Percentiles rank a stretch among this genome's conserved stretches.
Evolutionary conservation across 2,113 vertebrate genomes (phyloP).

Genomic region (Tychaedon coryphoeus): DNA sequence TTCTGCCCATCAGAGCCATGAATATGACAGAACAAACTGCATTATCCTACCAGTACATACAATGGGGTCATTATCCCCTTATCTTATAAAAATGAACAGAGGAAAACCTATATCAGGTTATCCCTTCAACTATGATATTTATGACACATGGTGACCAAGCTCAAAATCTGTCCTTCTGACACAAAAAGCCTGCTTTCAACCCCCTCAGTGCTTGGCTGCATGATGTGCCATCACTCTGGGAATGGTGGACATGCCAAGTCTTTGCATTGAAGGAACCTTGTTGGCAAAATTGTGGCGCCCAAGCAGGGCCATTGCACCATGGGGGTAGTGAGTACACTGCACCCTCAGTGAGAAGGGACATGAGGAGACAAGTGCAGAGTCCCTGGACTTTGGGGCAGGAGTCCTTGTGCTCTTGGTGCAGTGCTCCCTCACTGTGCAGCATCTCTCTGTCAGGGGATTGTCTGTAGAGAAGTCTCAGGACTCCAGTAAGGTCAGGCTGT

Average conservation of each 20-base stretch:
- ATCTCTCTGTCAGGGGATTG: not conserved
- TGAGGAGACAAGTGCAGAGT: not conserved
- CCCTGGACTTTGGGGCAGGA: not conserved
- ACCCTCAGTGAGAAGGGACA: not conserved
- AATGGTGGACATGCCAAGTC: accelerated
- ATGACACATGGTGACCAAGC: not conserved
- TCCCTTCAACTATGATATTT: not conserved
- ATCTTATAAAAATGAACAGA: not conserved
- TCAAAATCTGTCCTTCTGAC: not conserved
- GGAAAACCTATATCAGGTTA: not conserved
- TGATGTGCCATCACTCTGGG: not conserved
- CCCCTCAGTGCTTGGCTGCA: not conserved
- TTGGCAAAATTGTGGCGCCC: not conserved
- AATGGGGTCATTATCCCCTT: accelerated
- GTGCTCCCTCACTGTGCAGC: not conserved
- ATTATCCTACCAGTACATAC: not conserved
- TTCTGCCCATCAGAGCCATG: not conserved
- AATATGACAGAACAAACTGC: not conserved
- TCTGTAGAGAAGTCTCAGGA: not conserved
- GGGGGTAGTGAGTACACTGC: accelerated
- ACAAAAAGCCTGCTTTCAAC: accelerated
- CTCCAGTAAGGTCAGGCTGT: not conserved
- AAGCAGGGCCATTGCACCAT: not conserved
- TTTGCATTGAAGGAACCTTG: accelerated
- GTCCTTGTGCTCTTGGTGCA: not conserved